Evolutionary conservation across 2,797 vertebrate genomes (phyloP), one percentile per base, ranked within the genome.

Genomic region (Oreochromis grahami): DNA sequence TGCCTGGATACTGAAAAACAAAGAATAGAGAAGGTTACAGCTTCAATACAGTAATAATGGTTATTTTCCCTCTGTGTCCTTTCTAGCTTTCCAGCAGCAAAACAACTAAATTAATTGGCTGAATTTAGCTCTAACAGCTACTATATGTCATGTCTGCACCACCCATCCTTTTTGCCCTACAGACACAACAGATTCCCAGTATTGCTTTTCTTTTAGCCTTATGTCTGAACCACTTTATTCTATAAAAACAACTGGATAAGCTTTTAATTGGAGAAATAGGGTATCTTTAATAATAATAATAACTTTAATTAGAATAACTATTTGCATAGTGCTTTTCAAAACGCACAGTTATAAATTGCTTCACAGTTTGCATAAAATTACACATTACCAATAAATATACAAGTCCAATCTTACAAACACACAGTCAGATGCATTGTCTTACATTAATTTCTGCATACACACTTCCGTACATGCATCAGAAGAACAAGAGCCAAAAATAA

Each of bases 81-180:
- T 85, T 72, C 79, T 76, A 72, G 55, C 51, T 79, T 79, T 50
- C 53, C 5, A 3, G 53, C 68, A 77, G 55, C 38, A 85, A 84
- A 88, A 86, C 79, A 80, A 79, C 70, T 76, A 60, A 90, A 92
- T 88, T 34, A 87, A 87, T 83, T 89, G 77, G 82, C 24, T 55
- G 55, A 76, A 78, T 88, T 68, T 77, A 79, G 55, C 81, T 85
- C 48, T 32, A 76, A 51, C 74, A 78, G 76, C 82, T 38, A 72
- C 85, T 84, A 55, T 78, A 80, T 74, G 36, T 84, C 84, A 84
- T 82, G 65, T 88, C 80, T 80, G 34, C 86, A 76, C 51, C 41
- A 82, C 24, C 2, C 43, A 56, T 78, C 3, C 80, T n/a, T 82
- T 55, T 51, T 55, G 34, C 43, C 87, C 80, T 56, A 12, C 29